phyloP scores from a whole-genome alignment of 2,113 vertebrate genomes.

The Prunella fulvescens region DNA sequence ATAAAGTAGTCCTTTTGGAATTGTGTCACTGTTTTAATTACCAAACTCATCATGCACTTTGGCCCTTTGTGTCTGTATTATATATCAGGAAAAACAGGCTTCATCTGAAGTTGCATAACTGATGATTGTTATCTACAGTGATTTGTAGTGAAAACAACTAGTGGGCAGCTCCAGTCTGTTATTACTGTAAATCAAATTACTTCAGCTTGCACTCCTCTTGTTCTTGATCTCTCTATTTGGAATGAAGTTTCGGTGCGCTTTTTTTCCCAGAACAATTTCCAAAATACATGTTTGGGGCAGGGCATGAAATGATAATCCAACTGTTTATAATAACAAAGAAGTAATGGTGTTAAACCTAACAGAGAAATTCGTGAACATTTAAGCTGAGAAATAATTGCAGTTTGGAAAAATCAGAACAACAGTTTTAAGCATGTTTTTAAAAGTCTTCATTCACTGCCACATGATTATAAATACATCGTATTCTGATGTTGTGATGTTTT shows the following conservation, averaged over 20 bases:
- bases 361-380: background rate
- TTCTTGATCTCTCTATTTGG: background rate
- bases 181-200: slow-evolving; percentile 22
- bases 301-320: background rate
- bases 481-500: background rate
- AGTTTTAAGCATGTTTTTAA: background rate
- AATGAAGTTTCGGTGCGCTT: background rate
- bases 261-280: background rate
- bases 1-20: slow-evolving; percentile 22
- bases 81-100: background rate
- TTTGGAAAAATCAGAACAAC: background rate
- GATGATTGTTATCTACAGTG: background rate
- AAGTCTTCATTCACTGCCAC: background rate
- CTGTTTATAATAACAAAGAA: background rate
- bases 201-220: slow-evolving; percentile 7
- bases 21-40: slow-evolving; percentile 32
- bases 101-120: slow-evolving; percentile 1
- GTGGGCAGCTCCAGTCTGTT: background rate
- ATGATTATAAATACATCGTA: background rate
- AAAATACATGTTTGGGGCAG: background rate
- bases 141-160: slow-evolving; percentile 21
- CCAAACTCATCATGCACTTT: slow-evolving; percentile 11
- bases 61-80: slow-evolving; percentile 6
- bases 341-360: background rate
- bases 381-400: background rate